Conservation (phyloP, 2,113 vertebrate species). For the Neogobius melanostomus region DNA sequence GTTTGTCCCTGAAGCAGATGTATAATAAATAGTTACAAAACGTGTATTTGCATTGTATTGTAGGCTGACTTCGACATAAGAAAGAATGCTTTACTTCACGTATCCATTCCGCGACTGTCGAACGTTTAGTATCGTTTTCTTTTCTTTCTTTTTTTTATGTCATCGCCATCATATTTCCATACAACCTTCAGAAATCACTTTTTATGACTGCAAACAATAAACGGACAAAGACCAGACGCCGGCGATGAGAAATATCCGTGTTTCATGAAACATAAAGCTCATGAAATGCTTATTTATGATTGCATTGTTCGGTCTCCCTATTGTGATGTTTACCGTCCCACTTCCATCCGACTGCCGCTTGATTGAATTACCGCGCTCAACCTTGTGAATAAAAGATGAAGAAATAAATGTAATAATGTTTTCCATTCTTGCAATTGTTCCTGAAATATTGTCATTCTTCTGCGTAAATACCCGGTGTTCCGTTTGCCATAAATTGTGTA, state of each 20-base stretch:
- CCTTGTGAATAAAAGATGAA: constrained; percentile 1
- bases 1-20: no score
- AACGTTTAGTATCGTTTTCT: no score
- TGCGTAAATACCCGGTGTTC: not conserved
- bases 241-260: not conserved
- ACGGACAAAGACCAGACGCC: not conserved
- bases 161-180: no score
- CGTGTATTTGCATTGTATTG: no score
- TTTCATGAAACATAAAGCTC: not conserved
- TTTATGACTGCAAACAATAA: not conserved
- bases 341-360: not conserved
- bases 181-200: not conserved
- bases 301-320: not conserved
- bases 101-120: no score
- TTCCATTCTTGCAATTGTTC: not conserved
- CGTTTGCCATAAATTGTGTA: not conserved
- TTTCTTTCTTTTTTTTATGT: no score
- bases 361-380: not conserved
- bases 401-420: not conserved
- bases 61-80: no score
- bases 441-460: not conserved
- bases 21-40: no score
- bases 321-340: not conserved
- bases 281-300: not conserved
- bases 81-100: no score